Base-by-base conservation (phyloP, 2,888 invertebrate genomes). In the Willowsia nigromaculata region DNA sequence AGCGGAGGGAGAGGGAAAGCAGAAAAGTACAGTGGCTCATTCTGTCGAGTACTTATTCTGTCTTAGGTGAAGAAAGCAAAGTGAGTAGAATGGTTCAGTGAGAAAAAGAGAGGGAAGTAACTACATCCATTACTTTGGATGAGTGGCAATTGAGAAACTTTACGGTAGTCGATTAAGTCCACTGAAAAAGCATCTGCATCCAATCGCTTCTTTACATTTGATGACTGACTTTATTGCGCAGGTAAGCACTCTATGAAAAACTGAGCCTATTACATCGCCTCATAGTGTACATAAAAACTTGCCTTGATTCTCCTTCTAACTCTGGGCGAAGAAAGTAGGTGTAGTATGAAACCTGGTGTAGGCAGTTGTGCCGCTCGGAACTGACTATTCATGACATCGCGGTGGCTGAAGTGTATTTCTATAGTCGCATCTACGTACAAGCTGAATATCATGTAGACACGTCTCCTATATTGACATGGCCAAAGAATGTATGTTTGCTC, bases 91-190 rank as follows among this genome's bases (percentile, higher is more conserved):
- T 76, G 56, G 76, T 76, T 85, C 59, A 59, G 33, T 27, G n/a
- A 43, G 50, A 22, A 40, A 47, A 85, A 43, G 65, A 65, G 80
- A 80, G 62, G 59, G 71, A 71, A 40, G 76, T 47, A 76, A 71
- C 82, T 83, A 88, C 88, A 88, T 88, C 88, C 84, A 88, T 88
- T 84, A 88, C 84, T 53, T 62, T 84, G 84, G 91, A 91, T 90
- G 91, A 91, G 91, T 91, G 86, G 91, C 90, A 91, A 91, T 91
- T 91, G 90, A 91, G 90, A 91, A 91, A 91, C 90, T 91, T 91
- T 91, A 91, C 91, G 90, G 90, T 76, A 89, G 91, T 91, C 90
- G 90, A 91, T 91, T 91, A 91, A 91, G 90, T 90, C 88, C 90
- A 88, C 83, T 85, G 89, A 91, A 87, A 87, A 91, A 91, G 88